Conservation (phyloP, 2,113 vertebrate species). For the Megaptera novaeangliae region DNA sequence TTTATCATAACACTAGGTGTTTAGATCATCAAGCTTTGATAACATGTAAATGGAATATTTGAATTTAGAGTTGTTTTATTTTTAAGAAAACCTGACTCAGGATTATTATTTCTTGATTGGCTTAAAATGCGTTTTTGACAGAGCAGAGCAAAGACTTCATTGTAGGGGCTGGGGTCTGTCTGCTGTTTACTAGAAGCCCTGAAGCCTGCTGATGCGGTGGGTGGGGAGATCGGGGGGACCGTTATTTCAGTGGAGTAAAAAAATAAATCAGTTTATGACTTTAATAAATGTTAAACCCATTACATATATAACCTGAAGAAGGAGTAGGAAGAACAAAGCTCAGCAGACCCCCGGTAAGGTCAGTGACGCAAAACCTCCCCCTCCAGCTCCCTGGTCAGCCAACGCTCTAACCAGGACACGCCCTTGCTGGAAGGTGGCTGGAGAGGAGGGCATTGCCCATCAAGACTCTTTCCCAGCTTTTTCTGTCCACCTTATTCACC, state of each 20-base stretch:
- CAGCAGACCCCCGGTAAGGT: neutral
- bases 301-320: neutral
- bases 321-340: neutral
- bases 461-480: neutral
- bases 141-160: neutral
- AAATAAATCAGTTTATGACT: neutral
- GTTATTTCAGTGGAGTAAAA: neutral
- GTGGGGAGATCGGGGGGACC: too few relatives aligned
- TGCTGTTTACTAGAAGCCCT: neutral
- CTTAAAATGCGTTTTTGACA: neutral
- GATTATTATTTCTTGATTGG: neutral
- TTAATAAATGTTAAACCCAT: neutral
- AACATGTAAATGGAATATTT: neutral
- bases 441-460: neutral
- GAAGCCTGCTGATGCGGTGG: neutral
- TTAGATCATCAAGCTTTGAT: neutral
- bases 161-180: neutral
- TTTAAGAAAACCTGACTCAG: neutral
- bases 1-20: neutral
- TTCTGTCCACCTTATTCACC: neutral
- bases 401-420: accelerated
- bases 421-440: neutral
- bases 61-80: neutral
- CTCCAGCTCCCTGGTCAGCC: neutral
- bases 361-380: neutral